phyloP scores from a whole-genome alignment of 2,113 vertebrate species.

The Ancistrus triradiatus region DNA sequence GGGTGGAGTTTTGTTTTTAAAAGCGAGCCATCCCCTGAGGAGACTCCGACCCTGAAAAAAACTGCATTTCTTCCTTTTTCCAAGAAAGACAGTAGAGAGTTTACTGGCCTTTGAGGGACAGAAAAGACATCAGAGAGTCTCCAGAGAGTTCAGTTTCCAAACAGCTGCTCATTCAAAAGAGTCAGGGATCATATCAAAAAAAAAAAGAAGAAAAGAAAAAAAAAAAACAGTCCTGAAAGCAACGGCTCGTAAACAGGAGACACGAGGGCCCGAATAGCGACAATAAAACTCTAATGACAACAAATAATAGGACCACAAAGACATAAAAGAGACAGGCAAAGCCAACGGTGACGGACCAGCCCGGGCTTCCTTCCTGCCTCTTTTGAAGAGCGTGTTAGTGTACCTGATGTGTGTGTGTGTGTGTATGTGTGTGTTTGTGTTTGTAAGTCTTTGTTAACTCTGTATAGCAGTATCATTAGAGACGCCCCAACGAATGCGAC shows the following conservation, averaged over 20 bases:
- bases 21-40: conserved; percentile 12
- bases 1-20: conserved; percentile 27
- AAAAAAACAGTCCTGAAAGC: conserved; percentile 9
- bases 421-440: conserved; percentile 6
- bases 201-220: too few relatives aligned
- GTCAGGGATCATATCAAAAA: conserved; percentile 23
- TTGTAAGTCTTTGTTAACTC: conserved; percentile 16
- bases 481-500: conserved; percentile 1
- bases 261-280: conserved; percentile 29
- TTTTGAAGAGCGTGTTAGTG: conserved; percentile 19
- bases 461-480: background rate
- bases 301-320: conserved; percentile 48
- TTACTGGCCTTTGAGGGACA: conserved; percentile 31
- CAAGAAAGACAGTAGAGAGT: conserved; percentile 15
- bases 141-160: conserved; percentile 6
- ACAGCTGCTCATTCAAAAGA: conserved; percentile 40
- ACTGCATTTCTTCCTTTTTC: conserved; percentile 22
- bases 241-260: conserved; percentile 32
- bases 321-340: conserved; percentile 42
- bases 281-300: conserved; percentile 45
- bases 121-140: conserved; percentile 32
- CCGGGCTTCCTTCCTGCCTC: conserved; percentile 42
- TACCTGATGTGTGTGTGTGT: conserved; percentile 11
- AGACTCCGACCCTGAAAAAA: conserved; percentile 43
- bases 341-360: background rate